Percentiles rank a stretch among this genome's conserved stretches.
These are phyloP conservation scores for Polypedilum pembai DNA, from an alignment of 1,140 invertebrate species.

Conservation along the genomic window DNA sequence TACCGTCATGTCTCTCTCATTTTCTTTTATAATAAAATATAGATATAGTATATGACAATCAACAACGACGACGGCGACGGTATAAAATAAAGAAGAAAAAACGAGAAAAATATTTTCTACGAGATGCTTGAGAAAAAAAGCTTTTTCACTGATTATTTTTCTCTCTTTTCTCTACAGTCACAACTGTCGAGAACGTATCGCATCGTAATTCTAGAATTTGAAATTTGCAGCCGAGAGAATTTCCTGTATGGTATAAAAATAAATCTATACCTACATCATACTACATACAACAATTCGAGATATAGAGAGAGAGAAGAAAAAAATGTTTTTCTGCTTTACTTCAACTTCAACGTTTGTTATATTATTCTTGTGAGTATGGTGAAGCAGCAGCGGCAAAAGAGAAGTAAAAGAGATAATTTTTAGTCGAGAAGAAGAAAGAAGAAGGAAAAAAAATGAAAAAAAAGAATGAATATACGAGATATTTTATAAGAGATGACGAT, in stretches of 20 bases:
- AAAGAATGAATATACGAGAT: constrained; percentile 26
- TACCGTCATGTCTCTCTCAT: constrained; percentile 21
- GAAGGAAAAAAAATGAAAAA: not conserved
- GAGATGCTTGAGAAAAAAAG: constrained; percentile 6
- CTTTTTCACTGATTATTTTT: constrained; percentile 19
- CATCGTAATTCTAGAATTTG: not conserved
- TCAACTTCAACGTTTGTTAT: constrained; percentile 7
- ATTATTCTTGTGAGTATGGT: not conserved
- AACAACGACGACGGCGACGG: constrained; percentile 10
- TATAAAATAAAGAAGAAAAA: not conserved
- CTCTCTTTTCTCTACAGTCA: not conserved
- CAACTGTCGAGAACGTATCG: not conserved
- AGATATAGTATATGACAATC: constrained; percentile 9
- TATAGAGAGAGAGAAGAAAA: constrained; percentile 8
- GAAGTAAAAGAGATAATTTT: not conserved
- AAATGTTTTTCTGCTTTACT: constrained; percentile 5
- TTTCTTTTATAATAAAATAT: not conserved
- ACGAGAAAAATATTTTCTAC: not conserved
- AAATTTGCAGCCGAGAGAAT: not conserved
- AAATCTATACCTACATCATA: constrained; percentile 28
- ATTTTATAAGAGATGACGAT: constrained; percentile 28
- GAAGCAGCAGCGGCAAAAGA: not conserved
- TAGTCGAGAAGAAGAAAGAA: constrained; percentile 20
- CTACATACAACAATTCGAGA: not conserved
- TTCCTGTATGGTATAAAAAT: constrained; percentile 28